Evolutionary conservation across 2,797 vertebrate genomes (phyloP).

Genomic region (Rostrhamus sociabilis): DNA sequence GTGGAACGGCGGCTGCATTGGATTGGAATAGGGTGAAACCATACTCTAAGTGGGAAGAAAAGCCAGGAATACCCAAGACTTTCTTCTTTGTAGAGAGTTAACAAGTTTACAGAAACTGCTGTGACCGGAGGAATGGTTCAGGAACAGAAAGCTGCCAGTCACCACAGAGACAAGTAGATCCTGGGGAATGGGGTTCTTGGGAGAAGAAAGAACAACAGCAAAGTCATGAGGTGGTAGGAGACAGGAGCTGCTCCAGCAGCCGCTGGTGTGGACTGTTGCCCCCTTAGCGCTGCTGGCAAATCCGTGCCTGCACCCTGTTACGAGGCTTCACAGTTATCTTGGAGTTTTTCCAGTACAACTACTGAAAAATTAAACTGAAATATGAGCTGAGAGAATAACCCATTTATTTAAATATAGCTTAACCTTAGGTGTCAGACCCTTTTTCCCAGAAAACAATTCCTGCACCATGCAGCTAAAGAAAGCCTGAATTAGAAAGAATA

Average conservation of each 20-base stretch:
- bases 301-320: not conserved
- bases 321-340: not conserved
- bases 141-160: not conserved
- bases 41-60: not conserved
- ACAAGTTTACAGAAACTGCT: not conserved
- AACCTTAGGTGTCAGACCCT: not conserved
- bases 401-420: conserved; percentile 40
- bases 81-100: not conserved
- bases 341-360: conserved; percentile 35
- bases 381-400: not conserved
- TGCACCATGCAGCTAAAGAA: not conserved
- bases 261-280: not conserved
- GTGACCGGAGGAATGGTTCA: not conserved
- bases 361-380: conserved; percentile 33
- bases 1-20: not conserved
- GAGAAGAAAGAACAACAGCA: not conserved
- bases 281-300: not conserved
- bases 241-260: not conserved
- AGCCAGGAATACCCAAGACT: not conserved
- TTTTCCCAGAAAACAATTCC: not conserved
- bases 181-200: not conserved
- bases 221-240: not conserved
- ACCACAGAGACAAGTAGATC: not conserved
- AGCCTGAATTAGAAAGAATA: not conserved
- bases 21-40: not conserved